Conservation (phyloP, 2,797 vertebrate genomes). For the Mareca penelope region DNA sequence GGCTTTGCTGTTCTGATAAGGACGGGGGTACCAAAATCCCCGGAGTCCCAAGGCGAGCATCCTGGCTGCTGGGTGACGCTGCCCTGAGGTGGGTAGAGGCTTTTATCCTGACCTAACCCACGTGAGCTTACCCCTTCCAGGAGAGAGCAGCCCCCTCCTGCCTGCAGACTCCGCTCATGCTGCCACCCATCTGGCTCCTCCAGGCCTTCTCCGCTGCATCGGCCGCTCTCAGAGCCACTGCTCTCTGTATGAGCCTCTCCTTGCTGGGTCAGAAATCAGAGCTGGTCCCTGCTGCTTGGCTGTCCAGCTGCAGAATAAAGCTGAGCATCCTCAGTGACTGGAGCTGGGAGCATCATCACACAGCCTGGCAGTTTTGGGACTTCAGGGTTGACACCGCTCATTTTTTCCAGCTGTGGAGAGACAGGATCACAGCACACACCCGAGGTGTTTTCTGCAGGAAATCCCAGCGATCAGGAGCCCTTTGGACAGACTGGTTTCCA, state of each 20-base stretch:
- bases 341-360: not conserved
- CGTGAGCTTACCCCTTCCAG: accelerated
- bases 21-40: not conserved
- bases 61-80: accelerated
- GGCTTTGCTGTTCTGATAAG: not conserved
- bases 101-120: not conserved
- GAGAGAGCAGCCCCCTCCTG: not conserved
- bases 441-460: not conserved
- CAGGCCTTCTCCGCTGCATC: accelerated
- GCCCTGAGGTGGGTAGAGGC: accelerated
- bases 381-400: not conserved
- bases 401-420: not conserved
- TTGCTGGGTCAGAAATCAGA: accelerated
- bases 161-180: accelerated
- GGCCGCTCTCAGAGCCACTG: accelerated
- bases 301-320: not conserved
- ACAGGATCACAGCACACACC: not conserved
- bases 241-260: not conserved
- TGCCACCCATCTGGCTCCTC: not conserved
- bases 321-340: not conserved
- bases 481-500: not conserved
- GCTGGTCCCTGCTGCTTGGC: accelerated
- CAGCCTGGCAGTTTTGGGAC: too few relatives aligned
- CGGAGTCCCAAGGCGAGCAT: accelerated
- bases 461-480: not conserved